Percentiles rank a stretch among this genome's conserved stretches.
Evolutionary conservation across 2,113 vertebrate species (phyloP).

Genomic region (Ploceus nigricollis): DNA sequence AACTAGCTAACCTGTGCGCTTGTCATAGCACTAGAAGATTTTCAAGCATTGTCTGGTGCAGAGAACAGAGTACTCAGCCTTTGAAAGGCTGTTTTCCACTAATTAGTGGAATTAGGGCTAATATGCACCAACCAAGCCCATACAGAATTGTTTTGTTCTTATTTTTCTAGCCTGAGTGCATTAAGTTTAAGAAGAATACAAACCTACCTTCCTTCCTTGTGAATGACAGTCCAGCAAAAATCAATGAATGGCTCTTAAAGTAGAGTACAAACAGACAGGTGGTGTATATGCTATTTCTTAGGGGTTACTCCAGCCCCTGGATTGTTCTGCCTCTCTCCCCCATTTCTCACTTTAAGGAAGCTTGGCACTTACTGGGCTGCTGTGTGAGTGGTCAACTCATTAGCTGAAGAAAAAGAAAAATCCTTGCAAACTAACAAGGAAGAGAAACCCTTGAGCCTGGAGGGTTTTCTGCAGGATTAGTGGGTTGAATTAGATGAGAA

Average conservation of each 20-base stretch:
- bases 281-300: neutral
- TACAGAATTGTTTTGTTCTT: neutral
- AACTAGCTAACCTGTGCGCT: neutral
- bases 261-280: neutral
- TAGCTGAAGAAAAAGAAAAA: neutral
- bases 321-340: neutral
- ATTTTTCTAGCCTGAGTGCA: neutral
- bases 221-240: neutral
- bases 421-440: neutral
- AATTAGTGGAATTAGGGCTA: neutral
- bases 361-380: fast-evolving
- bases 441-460: neutral
- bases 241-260: neutral
- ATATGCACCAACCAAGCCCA: neutral
- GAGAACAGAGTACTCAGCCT: neutral
- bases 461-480: neutral
- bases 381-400: neutral
- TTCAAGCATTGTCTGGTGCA: neutral
- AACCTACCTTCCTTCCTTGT: neutral
- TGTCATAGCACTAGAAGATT: neutral
- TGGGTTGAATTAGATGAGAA: neutral
- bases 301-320: neutral
- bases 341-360: neutral
- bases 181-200: neutral
- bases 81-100: neutral